Evolutionary conservation across 2,797 vertebrate species (phyloP).

Genomic region (Linurgus olivaceus): DNA sequence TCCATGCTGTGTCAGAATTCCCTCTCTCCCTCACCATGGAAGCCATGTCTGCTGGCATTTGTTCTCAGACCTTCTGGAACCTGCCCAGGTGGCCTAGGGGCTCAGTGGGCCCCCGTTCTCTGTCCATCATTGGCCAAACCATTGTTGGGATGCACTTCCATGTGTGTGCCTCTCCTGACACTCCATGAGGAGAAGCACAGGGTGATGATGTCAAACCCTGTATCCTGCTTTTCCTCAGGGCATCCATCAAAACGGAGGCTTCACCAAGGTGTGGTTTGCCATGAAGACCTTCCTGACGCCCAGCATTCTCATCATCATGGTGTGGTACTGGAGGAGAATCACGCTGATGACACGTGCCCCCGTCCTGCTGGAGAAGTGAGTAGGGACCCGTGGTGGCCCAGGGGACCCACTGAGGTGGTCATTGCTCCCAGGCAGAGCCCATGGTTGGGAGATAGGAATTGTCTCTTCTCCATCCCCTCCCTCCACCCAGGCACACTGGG

Average conservation of each 20-base stretch:
- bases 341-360: constrained; percentile 91
- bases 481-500: neutral
- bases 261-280: constrained; percentile 97
- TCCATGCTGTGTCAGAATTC: neutral
- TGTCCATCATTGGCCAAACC: neutral
- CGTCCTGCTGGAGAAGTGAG: constrained; percentile 96
- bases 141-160: fast-evolving
- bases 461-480: neutral
- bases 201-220: neutral
- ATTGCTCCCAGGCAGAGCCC: neutral
- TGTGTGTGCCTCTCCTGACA: fast-evolving
- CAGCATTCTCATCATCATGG: constrained; percentile 94
- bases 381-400: fast-evolving
- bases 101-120: neutral
- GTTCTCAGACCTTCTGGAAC: neutral
- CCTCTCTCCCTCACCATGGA: fast-evolving
- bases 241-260: constrained; percentile 97
- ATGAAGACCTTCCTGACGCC: constrained; percentile 99
- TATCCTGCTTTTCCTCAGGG: constrained; percentile 69
- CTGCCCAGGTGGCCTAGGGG: neutral
- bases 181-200: neutral
- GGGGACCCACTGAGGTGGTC: neutral
- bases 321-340: constrained; percentile 98
- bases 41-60: neutral
- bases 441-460: fast-evolving